These are phyloP conservation scores for Lepidurus couesii DNA, from an alignment of 1,140 invertebrate species.

Conservation along the genomic window DNA sequence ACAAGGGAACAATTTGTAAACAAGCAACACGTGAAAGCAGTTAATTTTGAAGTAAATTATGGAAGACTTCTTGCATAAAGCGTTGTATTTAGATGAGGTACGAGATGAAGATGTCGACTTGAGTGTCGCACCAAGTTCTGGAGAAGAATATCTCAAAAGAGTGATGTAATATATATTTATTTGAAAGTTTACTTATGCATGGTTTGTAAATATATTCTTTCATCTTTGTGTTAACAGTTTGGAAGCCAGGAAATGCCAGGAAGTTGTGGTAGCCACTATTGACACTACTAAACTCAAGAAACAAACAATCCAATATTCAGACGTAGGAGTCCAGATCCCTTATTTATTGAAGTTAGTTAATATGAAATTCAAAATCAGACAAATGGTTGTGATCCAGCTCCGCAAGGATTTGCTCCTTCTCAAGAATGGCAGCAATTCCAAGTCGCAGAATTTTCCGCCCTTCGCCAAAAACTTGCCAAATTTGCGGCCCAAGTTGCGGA, in stretches of 20 bases:
- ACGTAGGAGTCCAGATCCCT: constrained; percentile 38
- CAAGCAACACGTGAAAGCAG: neutral
- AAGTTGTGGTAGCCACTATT: constrained; percentile 50
- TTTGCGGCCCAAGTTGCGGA: constrained; percentile 36
- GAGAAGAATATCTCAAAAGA: constrained; percentile 53
- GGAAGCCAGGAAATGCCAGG: constrained; percentile 51
- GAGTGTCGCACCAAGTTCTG: constrained; percentile 48
- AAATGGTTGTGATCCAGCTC: constrained; percentile 47
- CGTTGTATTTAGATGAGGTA: constrained; percentile 43
- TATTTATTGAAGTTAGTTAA: neutral
- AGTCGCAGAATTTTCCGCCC: constrained; percentile 49
- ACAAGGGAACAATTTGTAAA: neutral
- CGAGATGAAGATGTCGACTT: constrained; percentile 48
- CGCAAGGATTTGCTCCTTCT: constrained; percentile 45
- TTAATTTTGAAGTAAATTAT: neutral
- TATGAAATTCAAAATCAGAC: constrained; percentile 42
- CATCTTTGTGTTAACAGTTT: constrained; percentile 43
- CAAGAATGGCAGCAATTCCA: constrained; percentile 51
- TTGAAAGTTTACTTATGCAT: neutral
- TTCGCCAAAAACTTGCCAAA: constrained; percentile 42
- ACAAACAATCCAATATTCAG: constrained; percentile 43
- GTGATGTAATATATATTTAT: constrained; percentile 47
- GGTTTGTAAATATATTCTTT: neutral
- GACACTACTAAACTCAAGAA: constrained; percentile 44
- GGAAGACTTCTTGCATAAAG: constrained; percentile 36